Evolutionary conservation across 2,113 vertebrate genomes (phyloP).

Genomic region (Ascaphus truei): DNA sequence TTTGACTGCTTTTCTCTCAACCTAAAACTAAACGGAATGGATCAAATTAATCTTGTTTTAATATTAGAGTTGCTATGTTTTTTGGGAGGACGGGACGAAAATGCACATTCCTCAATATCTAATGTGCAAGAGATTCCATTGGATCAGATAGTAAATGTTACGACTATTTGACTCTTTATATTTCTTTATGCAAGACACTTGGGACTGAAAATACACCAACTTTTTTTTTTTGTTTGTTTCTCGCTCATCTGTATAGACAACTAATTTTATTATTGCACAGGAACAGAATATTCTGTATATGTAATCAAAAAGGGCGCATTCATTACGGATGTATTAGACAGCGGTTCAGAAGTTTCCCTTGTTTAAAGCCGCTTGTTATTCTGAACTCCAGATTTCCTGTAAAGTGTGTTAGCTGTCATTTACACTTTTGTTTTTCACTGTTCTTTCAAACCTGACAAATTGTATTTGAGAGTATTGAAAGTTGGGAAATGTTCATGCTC

Average conservation of each 20-base stretch:
- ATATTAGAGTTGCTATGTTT: constrained; percentile 49
- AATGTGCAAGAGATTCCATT: constrained; percentile 54
- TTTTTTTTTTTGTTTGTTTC: constrained; percentile 59
- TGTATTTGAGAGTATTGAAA: constrained; percentile 2
- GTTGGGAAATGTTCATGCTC: not conserved
- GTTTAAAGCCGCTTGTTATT: constrained; percentile 54
- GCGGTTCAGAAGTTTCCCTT: constrained; percentile 39
- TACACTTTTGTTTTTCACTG: constrained; percentile 42
- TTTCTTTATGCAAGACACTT: constrained; percentile 60
- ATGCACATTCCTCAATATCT: constrained; percentile 51
- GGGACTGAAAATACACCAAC: constrained; percentile 56
- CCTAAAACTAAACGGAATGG: constrained; percentile 43
- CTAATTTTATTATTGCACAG: constrained; percentile 52
- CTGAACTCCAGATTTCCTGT: constrained; percentile 56
- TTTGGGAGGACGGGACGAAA: not conserved
- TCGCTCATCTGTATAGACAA: constrained; percentile 56
- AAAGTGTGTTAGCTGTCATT: constrained; percentile 48
- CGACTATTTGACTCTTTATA: constrained; percentile 50
- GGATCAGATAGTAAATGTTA: constrained; percentile 50
- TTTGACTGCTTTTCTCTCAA: constrained; percentile 57
- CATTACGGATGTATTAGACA: constrained; percentile 53
- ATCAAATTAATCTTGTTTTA: constrained; percentile 45
- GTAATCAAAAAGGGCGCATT: constrained; percentile 42
- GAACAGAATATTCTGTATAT: constrained; percentile 51
- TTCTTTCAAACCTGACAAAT: constrained; percentile 40